Base-by-base conservation (phyloP, 2,113 vertebrate species). In the Ptyas mucosa region DNA sequence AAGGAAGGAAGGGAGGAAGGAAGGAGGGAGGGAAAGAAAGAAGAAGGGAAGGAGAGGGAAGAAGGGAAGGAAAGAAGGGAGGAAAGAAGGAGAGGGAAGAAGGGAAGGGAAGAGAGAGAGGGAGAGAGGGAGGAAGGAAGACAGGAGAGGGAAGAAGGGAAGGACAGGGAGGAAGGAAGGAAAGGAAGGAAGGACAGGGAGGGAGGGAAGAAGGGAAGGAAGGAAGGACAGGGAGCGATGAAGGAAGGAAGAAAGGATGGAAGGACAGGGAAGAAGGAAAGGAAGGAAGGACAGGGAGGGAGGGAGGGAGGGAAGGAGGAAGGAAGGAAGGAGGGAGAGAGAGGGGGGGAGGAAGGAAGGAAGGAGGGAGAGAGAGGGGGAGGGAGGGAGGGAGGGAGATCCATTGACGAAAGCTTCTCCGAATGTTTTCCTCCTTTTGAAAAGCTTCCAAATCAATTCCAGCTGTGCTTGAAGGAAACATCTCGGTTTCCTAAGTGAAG, bases 381-480 rank as follows among this genome's bases (percentile, higher is more conserved):
- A 9, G 23, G 23, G 8, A 26, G 14, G 55, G 1, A 85, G 20
- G 54, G 1, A 26, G 24, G 46, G 10, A n/a, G 8, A 85, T 69
- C 29, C 43, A 10, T 14, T 21, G 90, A 86, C 43, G 53, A 46
- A 24, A 34, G 6, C 87, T 12, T 89, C 89, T 91, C 54, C 69
- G n/a, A 20, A 81, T 81, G 69, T 81, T 81, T 55, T 34, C 43
- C n/a, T 52, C 20, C 53, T 89, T 52, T 29, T 69, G 53, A 89
- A 58, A 90, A 29, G 46, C 29, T 90, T 89, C 81, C 75, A 93
- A 93, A 93, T 55, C 12, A 86, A 90, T 93, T 49, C 92, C 92
- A 93, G 54, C 92, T 93, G 89, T 5, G 43, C 89, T 93, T 8
- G 21, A 20, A 93, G 75, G 92, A 86, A 93, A 53, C 75, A 12